Base-by-base conservation (phyloP, 92 coral and sea anemone species). In the Galaxea fascicularis region DNA sequence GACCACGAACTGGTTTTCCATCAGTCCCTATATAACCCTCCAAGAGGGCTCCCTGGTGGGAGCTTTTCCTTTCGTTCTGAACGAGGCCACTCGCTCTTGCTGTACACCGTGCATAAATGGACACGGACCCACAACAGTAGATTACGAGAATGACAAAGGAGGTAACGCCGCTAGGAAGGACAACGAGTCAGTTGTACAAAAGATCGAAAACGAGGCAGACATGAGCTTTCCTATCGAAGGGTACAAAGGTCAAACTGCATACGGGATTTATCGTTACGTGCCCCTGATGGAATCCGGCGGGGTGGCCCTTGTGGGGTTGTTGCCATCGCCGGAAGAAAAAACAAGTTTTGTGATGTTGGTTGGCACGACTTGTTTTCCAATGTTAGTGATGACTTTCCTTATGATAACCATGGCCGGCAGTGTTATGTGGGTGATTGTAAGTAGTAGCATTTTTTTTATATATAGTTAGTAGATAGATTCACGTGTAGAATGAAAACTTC, bases 151-250 rank as follows among this genome's bases (percentile, higher is more conserved):
- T 46, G 93, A 90, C 69, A 85, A 63, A 75, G 53, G 62, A 46
- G 68, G 78, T 31, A 47, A 74, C 65, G 1, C 47, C 24, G 90
- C 93, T 54, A 41, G 81, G 77, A 90, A 90, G 62, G 54, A 69
- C 24, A 90, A 77, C 86, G 73, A 62, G 26, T 66, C 88, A 30
- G 21, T 45, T 14, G 53, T 91, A 29, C 30, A 72, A 15, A 41
- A 72, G 18, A 57, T 84, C 27, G 85, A 66, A 26, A 30, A 51
- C 26, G 87, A 90, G 53, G 86, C 95, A 5, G 95, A 90, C 31
- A 58, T 95, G 30, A 81, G 68, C 52, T 95, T 95, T n/a, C 98
- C 97, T 4, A 82, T 95, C 18, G 79, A 85, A 59, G 98, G 98
- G 21, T 83, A 59, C 63, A 47, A 73, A 26, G 93, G 90, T 25